phyloP scores from a whole-genome alignment of 2,888 invertebrate species.

The Dexiosoma caninum region DNA sequence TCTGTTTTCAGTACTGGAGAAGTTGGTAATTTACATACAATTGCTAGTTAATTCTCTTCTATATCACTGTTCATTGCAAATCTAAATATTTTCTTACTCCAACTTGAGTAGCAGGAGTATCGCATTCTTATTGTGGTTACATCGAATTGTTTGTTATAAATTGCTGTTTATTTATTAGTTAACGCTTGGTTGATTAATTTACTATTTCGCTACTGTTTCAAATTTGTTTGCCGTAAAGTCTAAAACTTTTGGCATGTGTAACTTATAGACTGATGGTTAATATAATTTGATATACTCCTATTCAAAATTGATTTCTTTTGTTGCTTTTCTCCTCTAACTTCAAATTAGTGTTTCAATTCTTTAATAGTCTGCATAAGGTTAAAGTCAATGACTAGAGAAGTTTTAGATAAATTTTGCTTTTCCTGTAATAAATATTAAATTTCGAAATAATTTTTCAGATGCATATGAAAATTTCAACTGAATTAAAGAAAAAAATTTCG shows the following conservation, averaged over 20 bases:
- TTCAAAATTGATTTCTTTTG: constrained; percentile 16
- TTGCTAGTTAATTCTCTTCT: constrained; percentile 34
- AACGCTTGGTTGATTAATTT: constrained; percentile 52
- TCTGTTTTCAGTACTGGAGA: neutral
- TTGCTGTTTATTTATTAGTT: constrained; percentile 56
- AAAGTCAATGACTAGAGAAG: constrained; percentile 37
- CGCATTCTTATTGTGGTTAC: neutral
- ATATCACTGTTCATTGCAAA: neutral
- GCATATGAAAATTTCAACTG: too few species aligned
- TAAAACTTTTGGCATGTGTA: neutral
- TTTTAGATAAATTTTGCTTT: neutral
- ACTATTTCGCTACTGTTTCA: constrained; percentile 23
- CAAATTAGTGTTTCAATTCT: constrained; percentile 15
- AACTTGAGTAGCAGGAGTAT: neutral
- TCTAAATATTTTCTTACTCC: neutral
- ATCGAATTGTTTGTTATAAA: constrained; percentile 32
- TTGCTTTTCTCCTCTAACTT: neutral
- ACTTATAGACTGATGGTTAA: neutral
- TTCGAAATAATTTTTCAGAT: neutral
- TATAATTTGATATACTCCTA: neutral
- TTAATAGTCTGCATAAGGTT: constrained; percentile 16
- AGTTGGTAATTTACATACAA: constrained; percentile 57
- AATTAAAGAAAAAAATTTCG: too few species aligned
- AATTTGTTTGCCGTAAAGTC: neutral
- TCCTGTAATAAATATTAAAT: neutral